These are phyloP conservation scores for Phymatocera aterrima DNA, from an alignment of 2,888 invertebrate genomes.

Conservation along the genomic window DNA sequence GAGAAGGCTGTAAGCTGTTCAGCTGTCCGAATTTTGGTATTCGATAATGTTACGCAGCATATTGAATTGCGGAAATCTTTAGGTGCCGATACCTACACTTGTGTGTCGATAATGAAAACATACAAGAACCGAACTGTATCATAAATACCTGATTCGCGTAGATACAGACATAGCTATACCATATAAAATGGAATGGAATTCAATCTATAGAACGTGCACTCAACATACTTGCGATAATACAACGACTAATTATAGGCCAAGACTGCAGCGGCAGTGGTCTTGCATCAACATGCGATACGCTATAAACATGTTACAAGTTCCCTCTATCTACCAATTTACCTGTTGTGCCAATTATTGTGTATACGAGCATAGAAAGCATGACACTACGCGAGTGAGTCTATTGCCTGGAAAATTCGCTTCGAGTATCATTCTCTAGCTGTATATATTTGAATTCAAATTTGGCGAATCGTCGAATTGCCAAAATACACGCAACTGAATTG, in stretches of 20 bases:
- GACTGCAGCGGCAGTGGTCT: constrained; percentile 1
- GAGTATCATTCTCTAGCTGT: background rate
- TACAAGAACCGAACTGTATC: background rate
- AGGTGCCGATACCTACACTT: background rate
- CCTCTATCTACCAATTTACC: background rate
- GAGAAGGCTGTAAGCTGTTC: background rate
- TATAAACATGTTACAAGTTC: constrained; percentile 7
- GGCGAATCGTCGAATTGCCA: background rate
- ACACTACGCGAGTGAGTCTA: no score
- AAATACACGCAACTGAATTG: background rate
- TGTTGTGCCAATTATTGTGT: background rate
- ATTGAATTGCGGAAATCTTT: background rate
- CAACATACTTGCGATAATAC: constrained; percentile 23
- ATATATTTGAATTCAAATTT: background rate
- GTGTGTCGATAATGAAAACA: background rate
- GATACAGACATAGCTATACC: background rate
- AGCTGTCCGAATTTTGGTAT: background rate
- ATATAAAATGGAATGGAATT: constrained; percentile 31
- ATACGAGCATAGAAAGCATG: background rate
- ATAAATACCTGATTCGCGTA: constrained; percentile 6
- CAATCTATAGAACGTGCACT: constrained; percentile 22
- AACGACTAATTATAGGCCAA: constrained; percentile 18
- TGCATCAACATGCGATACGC: constrained; percentile 17
- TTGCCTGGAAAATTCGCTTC: background rate
- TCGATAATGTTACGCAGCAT: no score